A percentile compares a stretch with the other conserved stretches of the same genome.
Evolutionary conservation across 2,888 invertebrate genomes (phyloP).

Genomic region (Cheilosia variabilis): DNA sequence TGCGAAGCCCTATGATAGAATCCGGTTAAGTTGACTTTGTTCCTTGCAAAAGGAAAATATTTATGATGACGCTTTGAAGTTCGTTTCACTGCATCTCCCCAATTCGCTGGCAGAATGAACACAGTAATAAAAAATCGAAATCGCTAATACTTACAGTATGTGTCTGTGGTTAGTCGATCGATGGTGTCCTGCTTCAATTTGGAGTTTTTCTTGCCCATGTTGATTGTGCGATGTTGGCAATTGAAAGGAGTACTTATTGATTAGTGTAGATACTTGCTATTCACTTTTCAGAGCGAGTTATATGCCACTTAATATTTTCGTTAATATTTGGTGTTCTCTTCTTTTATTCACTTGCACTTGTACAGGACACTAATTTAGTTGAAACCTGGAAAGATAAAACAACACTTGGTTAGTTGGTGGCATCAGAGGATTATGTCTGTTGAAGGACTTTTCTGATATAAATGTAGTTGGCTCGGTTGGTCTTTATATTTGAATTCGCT

Average conservation of each 20-base stretch:
- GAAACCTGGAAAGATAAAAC: constrained; percentile 48
- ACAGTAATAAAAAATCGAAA: constrained; percentile 22
- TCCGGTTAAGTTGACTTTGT: not conserved
- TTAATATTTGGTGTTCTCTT: not conserved
- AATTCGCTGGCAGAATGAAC: constrained; percentile 22
- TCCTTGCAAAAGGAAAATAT: constrained; percentile 14
- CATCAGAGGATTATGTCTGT: no score
- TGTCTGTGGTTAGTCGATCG: constrained; percentile 94
- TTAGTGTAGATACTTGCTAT: constrained; percentile 14
- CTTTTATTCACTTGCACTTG: constrained; percentile 27
- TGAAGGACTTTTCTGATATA: not conserved
- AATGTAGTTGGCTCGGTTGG: not conserved
- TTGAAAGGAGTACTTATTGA: constrained; percentile 38
- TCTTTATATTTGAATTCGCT: not conserved
- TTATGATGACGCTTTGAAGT: constrained; percentile 52
- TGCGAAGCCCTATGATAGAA: constrained; percentile 11
- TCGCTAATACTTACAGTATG: constrained; percentile 92
- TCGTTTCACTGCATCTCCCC: not conserved
- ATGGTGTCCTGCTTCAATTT: constrained; percentile 98
- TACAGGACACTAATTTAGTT: constrained; percentile 24
- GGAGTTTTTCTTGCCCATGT: constrained; percentile 98
- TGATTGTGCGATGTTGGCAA: constrained; percentile 77
- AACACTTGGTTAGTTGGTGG: not conserved
- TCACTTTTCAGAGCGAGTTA: constrained; percentile 3
- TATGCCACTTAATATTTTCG: constrained; percentile 13